A percentile compares a stretch with the other conserved stretches of the same genome.
These are phyloP conservation scores for Parotia lawesii DNA, from an alignment of 2,113 vertebrate genomes.

Conservation along the genomic window DNA sequence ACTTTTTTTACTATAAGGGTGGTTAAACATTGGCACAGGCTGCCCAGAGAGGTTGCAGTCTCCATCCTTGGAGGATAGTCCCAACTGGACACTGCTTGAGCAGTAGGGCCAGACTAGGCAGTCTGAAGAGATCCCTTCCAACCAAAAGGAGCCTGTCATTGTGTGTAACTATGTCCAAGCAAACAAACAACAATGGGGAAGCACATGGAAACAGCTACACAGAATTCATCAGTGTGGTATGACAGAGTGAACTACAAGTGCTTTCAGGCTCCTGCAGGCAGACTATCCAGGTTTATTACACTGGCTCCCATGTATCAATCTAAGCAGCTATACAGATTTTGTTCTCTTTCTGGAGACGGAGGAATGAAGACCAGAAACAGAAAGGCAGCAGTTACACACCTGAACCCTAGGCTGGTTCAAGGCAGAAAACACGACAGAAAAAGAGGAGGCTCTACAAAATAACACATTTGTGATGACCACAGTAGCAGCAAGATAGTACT, in stretches of 20 bases:
- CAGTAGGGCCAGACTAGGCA: not conserved
- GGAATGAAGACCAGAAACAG: not conserved
- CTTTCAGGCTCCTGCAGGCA: not conserved
- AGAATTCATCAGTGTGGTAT: not conserved
- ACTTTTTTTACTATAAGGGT: not conserved
- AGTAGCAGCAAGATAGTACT: not conserved
- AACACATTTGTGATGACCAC: not conserved
- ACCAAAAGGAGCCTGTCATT: not conserved
- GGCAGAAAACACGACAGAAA: not conserved
- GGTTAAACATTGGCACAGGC: not conserved
- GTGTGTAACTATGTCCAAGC: not conserved
- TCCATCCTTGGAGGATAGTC: not conserved
- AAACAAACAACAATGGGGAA: not conserved
- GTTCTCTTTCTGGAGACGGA: not conserved
- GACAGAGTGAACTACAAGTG: not conserved
- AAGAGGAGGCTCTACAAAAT: not conserved
- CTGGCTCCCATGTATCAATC: not conserved
- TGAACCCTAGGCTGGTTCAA: not conserved
- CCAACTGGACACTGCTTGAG: not conserved
- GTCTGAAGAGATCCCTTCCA: not conserved
- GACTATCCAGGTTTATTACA: not conserved
- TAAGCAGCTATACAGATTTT: not conserved
- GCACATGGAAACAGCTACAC: not conserved
- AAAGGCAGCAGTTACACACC: not conserved
- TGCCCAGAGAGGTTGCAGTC: not conserved